phyloP scores from a whole-genome alignment of 2,113 vertebrate genomes.

The Lamprotornis superbus region DNA sequence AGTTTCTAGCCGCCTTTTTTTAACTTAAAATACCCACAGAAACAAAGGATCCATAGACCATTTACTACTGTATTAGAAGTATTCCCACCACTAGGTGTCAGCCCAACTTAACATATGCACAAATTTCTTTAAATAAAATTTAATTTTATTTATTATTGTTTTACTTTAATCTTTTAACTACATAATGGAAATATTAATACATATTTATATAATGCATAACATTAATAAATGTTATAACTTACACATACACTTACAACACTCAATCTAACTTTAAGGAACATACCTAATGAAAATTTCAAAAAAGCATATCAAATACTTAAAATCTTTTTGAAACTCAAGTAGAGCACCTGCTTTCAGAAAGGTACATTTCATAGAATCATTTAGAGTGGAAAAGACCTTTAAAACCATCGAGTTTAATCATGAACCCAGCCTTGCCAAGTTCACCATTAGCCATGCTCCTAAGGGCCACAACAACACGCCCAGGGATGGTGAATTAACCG shows the following conservation, averaged over 20 bases:
- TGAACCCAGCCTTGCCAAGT: background rate
- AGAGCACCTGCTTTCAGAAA: background rate
- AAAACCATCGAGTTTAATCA: background rate
- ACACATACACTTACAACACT: background rate
- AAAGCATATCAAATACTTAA: background rate
- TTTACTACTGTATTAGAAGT: background rate
- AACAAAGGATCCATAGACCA: background rate
- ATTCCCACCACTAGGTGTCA: conserved; percentile 50
- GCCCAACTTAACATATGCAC: background rate
- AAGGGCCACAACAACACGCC: too few relatives aligned
- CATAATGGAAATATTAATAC: background rate
- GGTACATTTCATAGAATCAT: background rate
- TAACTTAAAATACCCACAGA: background rate
- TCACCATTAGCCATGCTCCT: background rate
- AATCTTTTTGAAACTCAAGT: background rate
- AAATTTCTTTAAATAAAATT: background rate
- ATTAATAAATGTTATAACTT: too few relatives aligned
- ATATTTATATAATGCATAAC: background rate
- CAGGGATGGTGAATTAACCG: background rate
- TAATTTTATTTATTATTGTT: background rate
- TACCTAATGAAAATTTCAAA: background rate
- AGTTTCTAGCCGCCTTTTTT: background rate
- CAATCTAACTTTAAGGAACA: background rate
- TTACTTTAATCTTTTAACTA: background rate
- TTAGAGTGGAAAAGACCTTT: background rate